Conservation (phyloP, 1,140 invertebrate species). For the Andricus grossulariae region DNA sequence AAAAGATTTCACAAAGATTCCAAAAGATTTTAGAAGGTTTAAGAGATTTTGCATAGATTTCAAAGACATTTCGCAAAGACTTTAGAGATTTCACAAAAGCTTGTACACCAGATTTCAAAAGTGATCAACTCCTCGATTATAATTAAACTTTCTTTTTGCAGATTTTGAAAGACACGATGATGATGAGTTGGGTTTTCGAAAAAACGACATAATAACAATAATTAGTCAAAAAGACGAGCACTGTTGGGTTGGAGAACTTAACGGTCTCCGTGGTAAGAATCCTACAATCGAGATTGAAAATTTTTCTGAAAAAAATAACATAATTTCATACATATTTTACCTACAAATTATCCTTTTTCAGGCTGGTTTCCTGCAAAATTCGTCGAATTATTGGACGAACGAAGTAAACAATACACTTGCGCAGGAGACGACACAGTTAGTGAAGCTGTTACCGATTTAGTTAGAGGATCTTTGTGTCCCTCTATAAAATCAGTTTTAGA, state of each 20-base stretch:
- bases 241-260: constrained; percentile 99
- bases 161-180: constrained; percentile 99
- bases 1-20: too few species aligned
- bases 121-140: neutral
- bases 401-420: constrained; percentile 96
- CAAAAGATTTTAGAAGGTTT: neutral
- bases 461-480: constrained; percentile 94
- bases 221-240: constrained; percentile 99
- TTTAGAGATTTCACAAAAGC: too few species aligned
- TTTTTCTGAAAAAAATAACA: neutral
- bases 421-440: constrained; percentile 98
- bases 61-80: too few species aligned
- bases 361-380: constrained; percentile 99
- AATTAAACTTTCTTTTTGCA: constrained; percentile 63
- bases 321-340: neutral
- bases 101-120: too few species aligned
- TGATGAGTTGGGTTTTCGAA: constrained; percentile 98
- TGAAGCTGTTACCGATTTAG: constrained; percentile 96
- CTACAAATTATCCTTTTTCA: constrained; percentile 50
- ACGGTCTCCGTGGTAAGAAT: constrained; percentile 88
- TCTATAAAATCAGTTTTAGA: constrained; percentile 96
- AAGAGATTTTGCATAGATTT: too few species aligned
- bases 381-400: constrained; percentile 96
- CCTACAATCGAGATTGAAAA: neutral
- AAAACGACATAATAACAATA: constrained; percentile 98